Conservation (phyloP, 2,113 vertebrate genomes). For the Forbesichthys papilliferus region DNA sequence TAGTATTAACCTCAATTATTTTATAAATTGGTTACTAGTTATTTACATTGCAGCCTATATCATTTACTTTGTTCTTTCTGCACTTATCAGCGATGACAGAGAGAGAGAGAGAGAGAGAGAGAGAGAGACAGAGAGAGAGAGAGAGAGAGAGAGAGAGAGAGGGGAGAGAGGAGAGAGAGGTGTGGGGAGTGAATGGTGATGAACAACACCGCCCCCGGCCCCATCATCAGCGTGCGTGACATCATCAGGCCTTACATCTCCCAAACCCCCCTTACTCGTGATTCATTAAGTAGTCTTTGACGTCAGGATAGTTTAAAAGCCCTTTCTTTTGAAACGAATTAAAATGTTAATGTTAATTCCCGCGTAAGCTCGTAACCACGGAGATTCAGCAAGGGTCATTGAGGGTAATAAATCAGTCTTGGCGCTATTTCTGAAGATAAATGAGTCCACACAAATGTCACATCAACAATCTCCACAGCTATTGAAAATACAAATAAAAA, state of each 20-base stretch:
- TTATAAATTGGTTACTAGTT: no score
- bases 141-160: background rate
- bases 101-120: background rate
- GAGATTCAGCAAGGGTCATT: slow-evolving; percentile 43
- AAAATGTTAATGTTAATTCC: slow-evolving; percentile 63
- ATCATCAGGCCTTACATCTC: slow-evolving; percentile 25
- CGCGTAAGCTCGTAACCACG: slow-evolving; percentile 51
- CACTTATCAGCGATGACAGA: no score
- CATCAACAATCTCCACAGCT: background rate
- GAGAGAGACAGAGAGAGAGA: background rate
- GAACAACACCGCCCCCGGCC: no score
- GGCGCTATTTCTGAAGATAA: slow-evolving; percentile 48
- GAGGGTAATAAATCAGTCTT: slow-evolving; percentile 59
- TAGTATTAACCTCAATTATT: no score
- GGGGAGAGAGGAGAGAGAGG: background rate
- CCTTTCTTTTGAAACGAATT: slow-evolving; percentile 45
- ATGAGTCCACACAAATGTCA: slow-evolving; percentile 53
- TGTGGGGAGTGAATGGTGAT: no score
- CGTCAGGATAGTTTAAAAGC: slow-evolving; percentile 55
- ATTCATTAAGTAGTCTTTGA: slow-evolving; percentile 58
- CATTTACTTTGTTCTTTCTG: no score
- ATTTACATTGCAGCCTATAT: no score
- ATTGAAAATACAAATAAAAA: background rate
- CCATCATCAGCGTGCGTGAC: slow-evolving; percentile 17
- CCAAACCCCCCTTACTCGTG: slow-evolving; percentile 35